A percentile compares a stretch with the other conserved stretches of the same genome.
Conservation (phyloP, 2,113 vertebrate species). For the Eolophus roseicapilla region DNA sequence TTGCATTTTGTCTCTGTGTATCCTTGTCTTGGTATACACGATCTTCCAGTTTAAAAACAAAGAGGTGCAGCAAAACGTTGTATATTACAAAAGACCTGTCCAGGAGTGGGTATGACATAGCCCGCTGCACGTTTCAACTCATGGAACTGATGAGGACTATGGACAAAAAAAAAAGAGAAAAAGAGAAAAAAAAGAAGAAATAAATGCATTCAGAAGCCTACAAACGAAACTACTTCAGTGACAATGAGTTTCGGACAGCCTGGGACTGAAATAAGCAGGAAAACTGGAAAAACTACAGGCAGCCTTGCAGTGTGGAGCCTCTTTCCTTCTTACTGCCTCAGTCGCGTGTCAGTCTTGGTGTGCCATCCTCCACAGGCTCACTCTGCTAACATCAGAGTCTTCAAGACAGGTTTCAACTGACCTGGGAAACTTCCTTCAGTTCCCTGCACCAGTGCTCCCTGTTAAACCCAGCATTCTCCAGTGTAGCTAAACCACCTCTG, state of each 20-base stretch:
- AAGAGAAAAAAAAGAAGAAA: neutral
- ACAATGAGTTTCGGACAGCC: conserved; percentile 56
- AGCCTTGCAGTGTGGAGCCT: conserved; percentile 56
- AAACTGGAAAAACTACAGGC: conserved; percentile 64
- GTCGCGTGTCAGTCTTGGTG: conserved; percentile 22
- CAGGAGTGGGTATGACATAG: conserved; percentile 98
- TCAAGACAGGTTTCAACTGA: conserved; percentile 50
- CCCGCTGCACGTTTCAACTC: conserved; percentile 43
- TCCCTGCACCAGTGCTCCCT: conserved; percentile 60
- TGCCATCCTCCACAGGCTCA: conserved; percentile 55
- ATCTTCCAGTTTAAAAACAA: conserved; percentile 99
- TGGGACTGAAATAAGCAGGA: conserved; percentile 69
- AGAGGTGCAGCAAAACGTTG: conserved; percentile 89
- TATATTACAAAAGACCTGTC: conserved; percentile 97
- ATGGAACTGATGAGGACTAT: conserved; percentile 67
- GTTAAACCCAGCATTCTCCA: conserved; percentile 76
- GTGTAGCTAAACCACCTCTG: conserved; percentile 70
- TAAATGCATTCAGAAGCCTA: conserved; percentile 46
- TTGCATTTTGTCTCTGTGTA: conserved; percentile 95
- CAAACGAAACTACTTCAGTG: conserved; percentile 58
- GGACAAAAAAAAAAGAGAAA: neutral
- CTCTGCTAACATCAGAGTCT: conserved; percentile 55
- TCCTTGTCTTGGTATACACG: conserved; percentile 96
- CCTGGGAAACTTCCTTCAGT: conserved; percentile 57
- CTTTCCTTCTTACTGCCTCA: conserved; percentile 61